phyloP scores from a whole-genome alignment of 2,113 vertebrate genomes.

The Oncorhynchus nerka region DNA sequence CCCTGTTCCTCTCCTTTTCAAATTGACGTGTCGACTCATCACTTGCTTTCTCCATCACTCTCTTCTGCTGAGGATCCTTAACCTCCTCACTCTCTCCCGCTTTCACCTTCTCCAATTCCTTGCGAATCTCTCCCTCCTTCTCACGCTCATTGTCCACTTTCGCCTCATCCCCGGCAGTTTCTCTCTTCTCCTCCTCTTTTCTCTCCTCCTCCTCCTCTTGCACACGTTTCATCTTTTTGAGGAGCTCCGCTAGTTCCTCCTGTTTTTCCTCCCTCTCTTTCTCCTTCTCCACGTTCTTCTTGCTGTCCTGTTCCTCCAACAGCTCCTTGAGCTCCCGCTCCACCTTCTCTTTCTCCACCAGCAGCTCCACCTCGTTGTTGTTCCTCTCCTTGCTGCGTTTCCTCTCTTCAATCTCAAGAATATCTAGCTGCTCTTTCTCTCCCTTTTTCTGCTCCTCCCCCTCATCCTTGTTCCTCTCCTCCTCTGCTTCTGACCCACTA shows the following conservation, averaged over 20 bases:
- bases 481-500: constrained; percentile 18
- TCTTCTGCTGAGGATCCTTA: constrained; percentile 69
- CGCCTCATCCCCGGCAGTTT: neutral
- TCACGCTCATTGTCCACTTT: constrained; percentile 10
- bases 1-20: constrained; percentile 62
- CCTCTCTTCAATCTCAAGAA: constrained; percentile 32
- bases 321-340: constrained; percentile 64
- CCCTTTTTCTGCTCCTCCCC: constrained; percentile 22
- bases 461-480: constrained; percentile 18
- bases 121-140: constrained; percentile 23
- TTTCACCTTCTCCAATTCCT: constrained; percentile 8
- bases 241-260: constrained; percentile 64
- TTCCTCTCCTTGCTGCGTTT: constrained; percentile 51
- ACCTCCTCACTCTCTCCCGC: constrained; percentile 25
- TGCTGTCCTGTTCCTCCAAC: constrained; percentile 54
- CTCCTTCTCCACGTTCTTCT: constrained; percentile 51
- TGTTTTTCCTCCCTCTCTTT: constrained; percentile 59
- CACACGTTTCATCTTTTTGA: constrained; percentile 59
- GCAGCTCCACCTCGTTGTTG: constrained; percentile 64
- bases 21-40: constrained; percentile 79
- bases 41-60: constrained; percentile 78
- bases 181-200: constrained; percentile 14
- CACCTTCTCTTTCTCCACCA: constrained; percentile 77
- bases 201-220: constrained; percentile 55
- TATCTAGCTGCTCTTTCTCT: neutral